Base-by-base conservation (phyloP, 2,113 vertebrate genomes). In the Ariopsis seemanni region DNA sequence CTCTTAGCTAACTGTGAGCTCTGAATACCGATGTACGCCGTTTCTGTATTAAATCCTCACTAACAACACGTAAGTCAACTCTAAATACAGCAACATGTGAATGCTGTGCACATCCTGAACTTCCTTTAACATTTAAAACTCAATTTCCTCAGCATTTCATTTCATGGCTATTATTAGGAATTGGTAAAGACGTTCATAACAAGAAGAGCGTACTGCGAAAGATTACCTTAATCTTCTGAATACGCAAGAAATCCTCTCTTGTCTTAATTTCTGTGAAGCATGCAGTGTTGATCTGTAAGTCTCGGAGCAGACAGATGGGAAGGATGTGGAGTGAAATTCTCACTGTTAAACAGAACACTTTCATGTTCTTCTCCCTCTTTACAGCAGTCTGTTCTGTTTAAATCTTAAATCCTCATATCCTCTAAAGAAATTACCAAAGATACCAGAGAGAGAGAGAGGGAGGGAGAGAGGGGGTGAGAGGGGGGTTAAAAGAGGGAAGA, bases 351-450 rank as follows among this genome's bases (percentile, higher is more conserved):
- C 93, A 94, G 92, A 90, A 94, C 94, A 93, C 93, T 92, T 93
- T 94, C 93, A 95, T 95, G 95, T 95, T 94, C 93, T 93, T 93
- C 91, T 93, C 91, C 92, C 86, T 92, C 92, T 92, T 93, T 94
- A 95, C 93, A 95, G 90, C 87, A 77, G 84, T 92, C 91, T 74
- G 89, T 93, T 90, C 74, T 90, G 91, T 85, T 90, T 91, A 93
- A 92, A 94, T 93, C 94, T 93, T 91, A 90, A 90, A 93, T 92
- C 92, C 93, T 93, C 91, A 90, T 90, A 93, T 92, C 92, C 93
- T 93, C 93, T 90, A 92, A 94, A 95, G 93, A 94, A 95, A 95
- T 94, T 91, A 95, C 89, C 89, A 89, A 90, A 87, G 92, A 91
- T 92, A 92, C 92, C 93, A 92, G 90, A 91, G 89, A 91, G 91